Conservation (phyloP, 2,113 vertebrate genomes). For the Scomber colias region DNA sequence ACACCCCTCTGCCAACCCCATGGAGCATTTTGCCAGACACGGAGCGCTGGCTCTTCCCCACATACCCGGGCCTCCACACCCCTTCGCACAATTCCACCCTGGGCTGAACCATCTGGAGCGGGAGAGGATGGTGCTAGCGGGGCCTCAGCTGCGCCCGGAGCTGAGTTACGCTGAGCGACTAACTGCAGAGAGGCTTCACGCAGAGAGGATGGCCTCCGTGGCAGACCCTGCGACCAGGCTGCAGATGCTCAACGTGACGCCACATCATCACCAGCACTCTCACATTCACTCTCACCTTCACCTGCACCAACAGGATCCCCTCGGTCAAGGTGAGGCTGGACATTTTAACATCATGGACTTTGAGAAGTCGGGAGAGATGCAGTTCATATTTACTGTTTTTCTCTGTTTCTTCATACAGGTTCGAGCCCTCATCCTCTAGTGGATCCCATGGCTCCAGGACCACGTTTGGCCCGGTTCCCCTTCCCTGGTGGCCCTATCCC, state of each 20-base stretch:
- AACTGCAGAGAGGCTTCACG: slow-evolving; percentile 95
- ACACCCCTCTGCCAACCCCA: slow-evolving; percentile 93
- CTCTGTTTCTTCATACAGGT: slow-evolving; percentile 79
- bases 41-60: slow-evolving; percentile 93
- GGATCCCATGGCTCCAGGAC: slow-evolving; percentile 92
- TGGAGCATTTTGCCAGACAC: slow-evolving; percentile 97
- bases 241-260: slow-evolving; percentile 99
- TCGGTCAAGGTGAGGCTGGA: slow-evolving; percentile 93
- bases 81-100: slow-evolving; percentile 93
- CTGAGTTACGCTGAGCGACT: slow-evolving; percentile 96
- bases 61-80: slow-evolving; percentile 93
- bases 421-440: slow-evolving; percentile 94
- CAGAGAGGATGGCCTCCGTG: slow-evolving; percentile 96
- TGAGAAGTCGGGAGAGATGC: slow-evolving; percentile 3
- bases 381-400: neutral
- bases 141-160: slow-evolving; percentile 92
- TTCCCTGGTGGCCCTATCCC: slow-evolving; percentile 95
- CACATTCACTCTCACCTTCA: slow-evolving; percentile 99
- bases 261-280: slow-evolving; percentile 98
- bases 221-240: slow-evolving; percentile 93
- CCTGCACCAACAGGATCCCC: slow-evolving; percentile 97
- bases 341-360: neutral
- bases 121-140: slow-evolving; percentile 92
- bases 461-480: slow-evolving; percentile 94
- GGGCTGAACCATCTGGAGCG: slow-evolving; percentile 93